phyloP scores from a whole-genome alignment of 2,797 vertebrate species.

The Antennarius maculatus region DNA sequence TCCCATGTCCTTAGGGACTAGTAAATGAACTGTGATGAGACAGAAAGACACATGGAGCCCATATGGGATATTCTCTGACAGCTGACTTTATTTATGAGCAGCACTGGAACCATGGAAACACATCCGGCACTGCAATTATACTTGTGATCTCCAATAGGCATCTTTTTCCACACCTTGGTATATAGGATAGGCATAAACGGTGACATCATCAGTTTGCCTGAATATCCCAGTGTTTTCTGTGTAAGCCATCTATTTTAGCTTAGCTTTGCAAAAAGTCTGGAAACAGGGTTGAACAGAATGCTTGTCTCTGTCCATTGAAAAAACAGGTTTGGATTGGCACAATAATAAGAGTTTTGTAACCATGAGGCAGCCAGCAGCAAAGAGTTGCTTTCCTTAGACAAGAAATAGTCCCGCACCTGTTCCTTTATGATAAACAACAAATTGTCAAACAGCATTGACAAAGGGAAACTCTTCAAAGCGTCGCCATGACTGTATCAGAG shows the following conservation, averaged over 20 bases:
- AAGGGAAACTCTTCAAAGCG: no score
- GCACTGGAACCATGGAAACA: slow-evolving; percentile 31
- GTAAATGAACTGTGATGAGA: slow-evolving; percentile 17
- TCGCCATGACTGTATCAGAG: no score
- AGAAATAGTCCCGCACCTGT: not conserved
- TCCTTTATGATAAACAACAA: not conserved
- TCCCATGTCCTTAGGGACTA: slow-evolving; percentile 21
- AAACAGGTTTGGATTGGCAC: not conserved
- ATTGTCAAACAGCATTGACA: not conserved
- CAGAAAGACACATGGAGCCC: slow-evolving; percentile 22
- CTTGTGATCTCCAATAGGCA: slow-evolving; percentile 17
- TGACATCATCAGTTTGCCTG: slow-evolving; percentile 16
- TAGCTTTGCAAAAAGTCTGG: not conserved
- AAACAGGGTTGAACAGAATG: not conserved
- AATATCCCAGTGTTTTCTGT: not conserved
- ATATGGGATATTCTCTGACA: slow-evolving; percentile 10
- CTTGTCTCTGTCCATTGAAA: not conserved
- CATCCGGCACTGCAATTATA: slow-evolving; percentile 40
- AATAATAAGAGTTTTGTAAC: not conserved
- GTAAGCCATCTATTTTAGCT: no score
- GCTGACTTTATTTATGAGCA: slow-evolving; percentile 52
- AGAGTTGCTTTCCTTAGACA: not conserved
- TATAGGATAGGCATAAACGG: not conserved
- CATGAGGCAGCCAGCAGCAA: not conserved
- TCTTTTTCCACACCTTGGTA: slow-evolving; percentile 10